phyloP scores from a whole-genome alignment of 2,113 vertebrate genomes.

The Ploceus nigricollis region DNA sequence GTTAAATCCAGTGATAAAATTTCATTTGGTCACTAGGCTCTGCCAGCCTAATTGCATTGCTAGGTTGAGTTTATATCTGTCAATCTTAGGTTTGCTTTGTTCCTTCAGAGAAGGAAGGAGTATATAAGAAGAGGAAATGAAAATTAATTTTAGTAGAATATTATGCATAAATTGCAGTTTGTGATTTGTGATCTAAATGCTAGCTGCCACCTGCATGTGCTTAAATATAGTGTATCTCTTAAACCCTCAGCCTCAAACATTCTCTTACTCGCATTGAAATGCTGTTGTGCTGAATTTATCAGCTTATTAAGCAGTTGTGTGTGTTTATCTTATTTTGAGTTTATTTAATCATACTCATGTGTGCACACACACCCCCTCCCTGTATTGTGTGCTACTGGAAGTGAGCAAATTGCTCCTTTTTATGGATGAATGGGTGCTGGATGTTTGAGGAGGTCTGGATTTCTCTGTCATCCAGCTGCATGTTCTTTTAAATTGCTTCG shows the following conservation, averaged over 20 bases:
- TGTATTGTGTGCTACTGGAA: not conserved
- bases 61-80: not conserved
- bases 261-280: not conserved
- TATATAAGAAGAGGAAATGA: not conserved
- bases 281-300: not conserved
- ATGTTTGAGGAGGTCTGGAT: not conserved
- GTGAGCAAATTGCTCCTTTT: not conserved
- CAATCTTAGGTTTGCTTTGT: not conserved
- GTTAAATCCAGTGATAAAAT: not conserved
- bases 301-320: not conserved
- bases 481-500: not conserved
- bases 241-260: not conserved
- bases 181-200: not conserved
- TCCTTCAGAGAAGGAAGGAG: not conserved
- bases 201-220: not conserved
- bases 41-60: not conserved
- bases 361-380: not conserved
- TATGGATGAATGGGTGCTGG: not conserved
- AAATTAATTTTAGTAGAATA: not conserved
- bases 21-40: not conserved
- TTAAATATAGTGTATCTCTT: not conserved
- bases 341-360: accelerated
- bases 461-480: not conserved
- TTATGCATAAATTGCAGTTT: not conserved
- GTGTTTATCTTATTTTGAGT: not conserved